phyloP scores from a whole-genome alignment of 2,113 vertebrate species.

The Nesoenas mayeri region DNA sequence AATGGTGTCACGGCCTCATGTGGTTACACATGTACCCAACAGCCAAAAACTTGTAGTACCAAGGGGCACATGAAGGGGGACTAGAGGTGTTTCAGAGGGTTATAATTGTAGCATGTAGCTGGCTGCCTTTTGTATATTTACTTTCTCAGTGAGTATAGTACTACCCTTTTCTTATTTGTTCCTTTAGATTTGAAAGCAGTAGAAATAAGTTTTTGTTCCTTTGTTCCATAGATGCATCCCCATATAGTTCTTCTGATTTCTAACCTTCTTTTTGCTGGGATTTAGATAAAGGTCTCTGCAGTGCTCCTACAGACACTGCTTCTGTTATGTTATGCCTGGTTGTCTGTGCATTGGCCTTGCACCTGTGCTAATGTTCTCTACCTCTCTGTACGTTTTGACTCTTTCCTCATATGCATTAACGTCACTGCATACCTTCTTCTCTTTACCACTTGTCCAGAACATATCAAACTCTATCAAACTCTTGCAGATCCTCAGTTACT shows the following conservation, averaged over 20 bases:
- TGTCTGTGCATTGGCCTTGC: not conserved
- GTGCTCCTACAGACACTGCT: not conserved
- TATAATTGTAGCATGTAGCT: not conserved
- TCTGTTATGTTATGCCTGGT: not conserved
- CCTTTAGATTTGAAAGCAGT: not conserved
- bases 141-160: not conserved
- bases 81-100: not conserved
- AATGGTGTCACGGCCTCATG: not conserved
- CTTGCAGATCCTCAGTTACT: not conserved
- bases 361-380: not conserved
- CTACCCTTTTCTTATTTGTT: not conserved
- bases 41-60: rapidly evolving
- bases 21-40: rapidly evolving
- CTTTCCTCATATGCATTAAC: not conserved
- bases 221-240: not conserved
- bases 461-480: not conserved
- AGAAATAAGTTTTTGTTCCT: not conserved
- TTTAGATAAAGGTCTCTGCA: not conserved
- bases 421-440: not conserved
- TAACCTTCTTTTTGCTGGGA: not conserved
- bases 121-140: not conserved
- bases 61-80: not conserved
- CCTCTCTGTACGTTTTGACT: not conserved
- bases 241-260: not conserved
- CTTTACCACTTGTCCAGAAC: not conserved